Percentiles rank a stretch among this genome's conserved stretches.
Evolutionary conservation across 1,140 invertebrate species (phyloP).

Genomic region (Babylonia areolata): DNA sequence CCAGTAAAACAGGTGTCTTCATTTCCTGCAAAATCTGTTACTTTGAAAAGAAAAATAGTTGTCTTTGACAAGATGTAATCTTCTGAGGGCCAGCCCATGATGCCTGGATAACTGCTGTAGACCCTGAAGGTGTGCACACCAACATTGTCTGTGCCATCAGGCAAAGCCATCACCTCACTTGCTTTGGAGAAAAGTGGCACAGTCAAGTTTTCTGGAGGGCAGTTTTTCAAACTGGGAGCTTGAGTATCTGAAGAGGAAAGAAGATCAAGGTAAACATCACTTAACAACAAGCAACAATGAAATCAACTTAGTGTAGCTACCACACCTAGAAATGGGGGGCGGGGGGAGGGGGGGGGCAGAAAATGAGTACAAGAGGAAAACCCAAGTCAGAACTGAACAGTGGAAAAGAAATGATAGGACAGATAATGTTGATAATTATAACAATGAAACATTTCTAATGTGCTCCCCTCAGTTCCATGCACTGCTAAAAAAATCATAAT

Average conservation of each 20-base stretch:
- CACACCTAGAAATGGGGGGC: too few species aligned
- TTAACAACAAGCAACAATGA: too few species aligned
- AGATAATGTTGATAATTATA: too few species aligned
- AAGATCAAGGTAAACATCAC: too few species aligned
- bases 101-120: background rate
- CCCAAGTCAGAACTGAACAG: too few species aligned
- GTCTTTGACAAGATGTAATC: background rate
- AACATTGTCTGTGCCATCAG: background rate
- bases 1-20: background rate
- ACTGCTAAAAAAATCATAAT: too few species aligned
- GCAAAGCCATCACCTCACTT: background rate
- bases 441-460: too few species aligned
- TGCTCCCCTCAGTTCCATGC: too few species aligned
- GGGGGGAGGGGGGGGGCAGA: too few species aligned
- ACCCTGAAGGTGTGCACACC: background rate
- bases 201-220: background rate
- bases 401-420: too few species aligned
- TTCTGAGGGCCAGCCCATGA: background rate
- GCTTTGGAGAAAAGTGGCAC: background rate
- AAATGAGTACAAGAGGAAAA: too few species aligned
- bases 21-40: background rate
- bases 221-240: background rate
- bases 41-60: background rate
- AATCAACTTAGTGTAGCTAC: too few species aligned
- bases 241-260: background rate